These are phyloP conservation scores for Crossaster papposus DNA, from an alignment of 53 echinoderm and acorn worm species.

Conservation along the genomic window DNA sequence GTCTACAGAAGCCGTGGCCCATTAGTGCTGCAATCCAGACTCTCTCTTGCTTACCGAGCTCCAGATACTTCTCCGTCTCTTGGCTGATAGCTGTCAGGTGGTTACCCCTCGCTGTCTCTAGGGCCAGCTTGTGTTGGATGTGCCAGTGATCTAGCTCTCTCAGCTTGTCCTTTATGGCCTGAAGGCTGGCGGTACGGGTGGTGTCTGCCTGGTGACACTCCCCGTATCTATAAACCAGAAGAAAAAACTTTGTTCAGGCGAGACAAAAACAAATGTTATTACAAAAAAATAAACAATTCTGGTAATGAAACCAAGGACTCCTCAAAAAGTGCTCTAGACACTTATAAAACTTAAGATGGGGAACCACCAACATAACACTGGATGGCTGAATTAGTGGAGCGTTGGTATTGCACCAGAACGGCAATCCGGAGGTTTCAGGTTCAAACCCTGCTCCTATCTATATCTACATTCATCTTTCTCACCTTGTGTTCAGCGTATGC, in stretches of 20 bases:
- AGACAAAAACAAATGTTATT: neutral
- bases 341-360: no score
- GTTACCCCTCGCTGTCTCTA: conserved; percentile 89
- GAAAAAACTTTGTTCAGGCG: neutral
- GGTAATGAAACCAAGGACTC: no score
- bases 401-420: no score
- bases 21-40: no score
- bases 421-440: no score
- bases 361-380: no score
- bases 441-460: neutral
- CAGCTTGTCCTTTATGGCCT: conserved; percentile 74
- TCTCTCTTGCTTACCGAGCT: conserved; percentile 70
- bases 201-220: conserved; percentile 69
- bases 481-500: conserved; percentile 85
- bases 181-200: conserved; percentile 49
- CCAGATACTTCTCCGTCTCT: conserved; percentile 79
- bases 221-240: conserved; percentile 64
- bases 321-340: no score
- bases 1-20: no score
- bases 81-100: conserved; percentile 81
- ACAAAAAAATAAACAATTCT: no score
- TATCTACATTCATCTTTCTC: neutral
- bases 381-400: no score
- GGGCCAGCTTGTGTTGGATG: conserved; percentile 90
- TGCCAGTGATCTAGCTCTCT: conserved; percentile 79